These are phyloP conservation scores for Nephila pilipes DNA, from an alignment of 1,140 invertebrate species.

Conservation along the genomic window DNA sequence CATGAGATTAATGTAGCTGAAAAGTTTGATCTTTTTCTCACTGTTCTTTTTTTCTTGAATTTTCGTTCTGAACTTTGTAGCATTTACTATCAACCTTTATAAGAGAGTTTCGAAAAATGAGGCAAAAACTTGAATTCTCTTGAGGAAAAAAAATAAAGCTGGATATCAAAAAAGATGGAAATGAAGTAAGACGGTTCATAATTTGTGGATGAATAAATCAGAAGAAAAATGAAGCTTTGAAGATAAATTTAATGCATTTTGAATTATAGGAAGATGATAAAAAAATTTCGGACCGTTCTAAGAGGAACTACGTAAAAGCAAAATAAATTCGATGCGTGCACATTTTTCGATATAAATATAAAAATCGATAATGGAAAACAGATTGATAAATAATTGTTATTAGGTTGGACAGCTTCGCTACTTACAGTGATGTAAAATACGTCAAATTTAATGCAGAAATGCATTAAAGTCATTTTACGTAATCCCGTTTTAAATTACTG, in stretches of 20 bases:
- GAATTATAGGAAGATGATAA: slow-evolving; percentile 10
- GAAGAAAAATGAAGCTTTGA: not conserved
- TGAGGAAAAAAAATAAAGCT: not conserved
- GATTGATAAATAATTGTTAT: slow-evolving; percentile 74
- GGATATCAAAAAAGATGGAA: not conserved
- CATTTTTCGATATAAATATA: slow-evolving; percentile 19
- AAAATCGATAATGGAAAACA: slow-evolving; percentile 63
- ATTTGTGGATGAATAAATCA: slow-evolving; percentile 39
- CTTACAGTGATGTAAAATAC: not conserved
- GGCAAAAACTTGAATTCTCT: not conserved
- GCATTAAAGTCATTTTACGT: slow-evolving; percentile 53
- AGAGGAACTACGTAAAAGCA: not conserved
- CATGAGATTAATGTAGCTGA: slow-evolving; percentile 43
- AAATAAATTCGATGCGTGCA: not conserved
- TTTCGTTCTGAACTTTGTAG: not conserved
- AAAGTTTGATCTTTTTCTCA: not conserved
- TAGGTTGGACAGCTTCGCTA: slow-evolving; percentile 16
- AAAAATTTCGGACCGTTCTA: not conserved
- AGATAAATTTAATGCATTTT: slow-evolving; percentile 36
- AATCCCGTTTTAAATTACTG: slow-evolving; percentile 67
- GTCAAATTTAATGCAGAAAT: slow-evolving; percentile 64
- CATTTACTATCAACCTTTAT: not conserved
- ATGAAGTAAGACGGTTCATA: slow-evolving; percentile 38
- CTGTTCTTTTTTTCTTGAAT: not conserved
- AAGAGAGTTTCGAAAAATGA: not conserved